phyloP scores from a whole-genome alignment of 2,797 vertebrate genomes.

The Phataginus tetradactyla region DNA sequence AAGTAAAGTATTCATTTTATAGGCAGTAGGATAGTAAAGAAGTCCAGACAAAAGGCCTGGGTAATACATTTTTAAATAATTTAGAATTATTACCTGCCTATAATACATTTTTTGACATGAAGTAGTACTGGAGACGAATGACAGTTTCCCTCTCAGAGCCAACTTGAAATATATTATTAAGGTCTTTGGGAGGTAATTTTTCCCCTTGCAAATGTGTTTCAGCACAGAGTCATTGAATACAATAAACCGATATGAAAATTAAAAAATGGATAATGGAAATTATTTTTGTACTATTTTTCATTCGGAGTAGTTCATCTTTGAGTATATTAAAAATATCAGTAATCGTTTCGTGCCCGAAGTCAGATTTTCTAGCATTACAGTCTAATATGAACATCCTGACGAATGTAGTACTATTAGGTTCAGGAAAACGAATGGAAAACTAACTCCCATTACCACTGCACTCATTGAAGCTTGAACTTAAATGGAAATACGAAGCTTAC shows the following conservation, averaged over 20 bases:
- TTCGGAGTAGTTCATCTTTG: constrained; percentile 26
- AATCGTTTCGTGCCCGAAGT: constrained; percentile 25
- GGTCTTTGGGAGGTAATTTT: background rate
- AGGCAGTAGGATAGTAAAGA: background rate
- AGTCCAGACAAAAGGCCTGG: background rate
- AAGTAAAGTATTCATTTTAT: constrained; percentile 10
- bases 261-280: constrained; percentile 1
- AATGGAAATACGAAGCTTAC: constrained; percentile 31
- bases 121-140: background rate
- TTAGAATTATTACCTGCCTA: background rate
- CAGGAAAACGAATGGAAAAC: constrained; percentile 53
- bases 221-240: background rate
- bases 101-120: constrained; percentile 14
- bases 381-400: constrained; percentile 15
- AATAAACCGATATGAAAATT: constrained; percentile 38
- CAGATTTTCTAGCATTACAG: constrained; percentile 29
- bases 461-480: constrained; percentile 50
- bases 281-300: constrained; percentile 38
- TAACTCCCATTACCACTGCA: background rate
- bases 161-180: background rate
- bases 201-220: background rate
- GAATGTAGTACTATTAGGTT: constrained; percentile 40
- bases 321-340: constrained; percentile 53
- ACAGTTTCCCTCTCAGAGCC: background rate
- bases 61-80: background rate